Base-by-base conservation (phyloP, 2,888 invertebrate genomes). In the Pimpla rufipes region DNA sequence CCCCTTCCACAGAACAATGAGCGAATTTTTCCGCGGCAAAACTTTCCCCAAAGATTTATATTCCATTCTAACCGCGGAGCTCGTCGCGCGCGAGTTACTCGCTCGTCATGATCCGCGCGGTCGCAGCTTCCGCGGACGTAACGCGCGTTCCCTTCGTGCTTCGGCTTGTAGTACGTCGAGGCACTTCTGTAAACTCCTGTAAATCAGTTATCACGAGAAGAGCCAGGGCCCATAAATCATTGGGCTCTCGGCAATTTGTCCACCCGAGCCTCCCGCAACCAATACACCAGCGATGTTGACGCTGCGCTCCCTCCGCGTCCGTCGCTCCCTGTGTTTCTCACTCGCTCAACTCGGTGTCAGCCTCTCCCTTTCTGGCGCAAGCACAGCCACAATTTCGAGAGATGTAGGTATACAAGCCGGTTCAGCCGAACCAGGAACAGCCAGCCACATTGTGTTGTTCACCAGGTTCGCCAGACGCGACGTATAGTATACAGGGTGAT, bases 151-250 rank as follows among this genome's bases (percentile, higher is more conserved):
- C 13, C 62, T 29, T 29, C 29, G 29, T 62, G n/a, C 21, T 62
- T 57, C n/a, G 29, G 8, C 29, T 10, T 10, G 21, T 11, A n/a
- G 8, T 18, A 29, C 29, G 29, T 29, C 5, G 29, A 47, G 35
- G n/a, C 21, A 37, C 45, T 74, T 47, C 37, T 21, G 62, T 47
- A 8, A 74, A 62, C 74, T 62, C 62, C 47, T 35, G 59, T 74
- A 37, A 47, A 74, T 62, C 74, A 47, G 50, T 62, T 74, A 74
- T 74, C 74, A 37, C 74, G 62, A 11, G 37, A 62, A 74, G n/a
- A n/a, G 50, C 47, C 37, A 35, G 10, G 47, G 11, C 47, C 47
- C 47, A 62, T 74, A 74, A 74, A 74, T 74, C 74, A 74, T 74
- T 21, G 62, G 35, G 13, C 47, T 35, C 62, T 47, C 62, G 18